Conservation (phyloP, 2,888 invertebrate species). For the Lasioglossum lativentre region DNA sequence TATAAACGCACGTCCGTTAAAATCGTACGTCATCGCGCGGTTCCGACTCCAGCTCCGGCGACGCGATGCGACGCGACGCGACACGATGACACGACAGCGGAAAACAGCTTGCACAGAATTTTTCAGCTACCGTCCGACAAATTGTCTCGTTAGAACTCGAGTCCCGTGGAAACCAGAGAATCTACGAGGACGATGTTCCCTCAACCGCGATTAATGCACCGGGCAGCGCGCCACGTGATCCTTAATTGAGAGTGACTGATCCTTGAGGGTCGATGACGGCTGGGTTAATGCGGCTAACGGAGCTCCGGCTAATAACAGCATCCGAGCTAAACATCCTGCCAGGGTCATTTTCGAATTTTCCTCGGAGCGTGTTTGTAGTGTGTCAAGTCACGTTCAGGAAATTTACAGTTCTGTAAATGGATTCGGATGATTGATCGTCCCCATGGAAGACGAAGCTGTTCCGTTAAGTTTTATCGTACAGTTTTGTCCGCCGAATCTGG, state of each 20-base stretch:
- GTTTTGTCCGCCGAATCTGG: background rate
- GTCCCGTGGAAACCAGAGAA: background rate
- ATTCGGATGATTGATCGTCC: background rate
- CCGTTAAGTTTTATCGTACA: background rate
- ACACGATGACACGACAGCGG: background rate
- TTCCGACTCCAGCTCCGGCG: too few species aligned
- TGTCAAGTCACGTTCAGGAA: background rate
- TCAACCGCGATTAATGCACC: background rate
- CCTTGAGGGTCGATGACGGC: background rate
- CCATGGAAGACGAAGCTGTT: background rate
- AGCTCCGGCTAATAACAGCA: background rate
- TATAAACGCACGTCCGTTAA: conserved; percentile 44
- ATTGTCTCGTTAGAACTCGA: conserved; percentile 21
- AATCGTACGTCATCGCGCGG: conserved; percentile 48
- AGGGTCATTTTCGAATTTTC: background rate
- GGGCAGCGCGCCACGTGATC: background rate
- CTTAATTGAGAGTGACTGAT: background rate
- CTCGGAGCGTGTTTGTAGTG: background rate
- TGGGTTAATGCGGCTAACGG: conserved; percentile 6
- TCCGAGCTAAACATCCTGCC: background rate
- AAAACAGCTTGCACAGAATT: conserved; percentile 7
- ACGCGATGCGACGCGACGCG: background rate
- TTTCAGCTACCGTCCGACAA: conserved; percentile 38
- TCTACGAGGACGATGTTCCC: background rate
- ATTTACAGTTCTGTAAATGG: background rate